Conservation (phyloP, 2,797 vertebrate species). For the Sebastolobus altivelis region DNA sequence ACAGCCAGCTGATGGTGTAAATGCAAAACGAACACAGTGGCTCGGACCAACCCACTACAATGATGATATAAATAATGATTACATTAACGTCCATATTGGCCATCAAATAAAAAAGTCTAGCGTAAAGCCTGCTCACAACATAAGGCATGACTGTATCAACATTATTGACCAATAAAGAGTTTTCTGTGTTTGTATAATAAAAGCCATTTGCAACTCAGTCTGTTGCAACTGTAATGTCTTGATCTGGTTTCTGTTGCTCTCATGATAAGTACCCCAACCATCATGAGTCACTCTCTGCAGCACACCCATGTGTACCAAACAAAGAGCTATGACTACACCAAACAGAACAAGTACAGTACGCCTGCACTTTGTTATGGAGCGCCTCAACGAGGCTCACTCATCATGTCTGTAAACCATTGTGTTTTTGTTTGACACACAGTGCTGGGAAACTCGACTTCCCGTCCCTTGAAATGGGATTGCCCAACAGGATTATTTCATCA, state of each 20-base stretch:
- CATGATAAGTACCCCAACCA: conserved; percentile 37
- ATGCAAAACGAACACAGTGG: no score
- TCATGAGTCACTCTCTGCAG: conserved; percentile 52
- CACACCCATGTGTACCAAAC: conserved; percentile 46
- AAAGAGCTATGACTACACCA: conserved; percentile 45
- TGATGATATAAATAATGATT: no score
- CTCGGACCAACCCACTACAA: no score
- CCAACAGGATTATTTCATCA: conserved; percentile 75
- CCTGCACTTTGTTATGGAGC: conserved; percentile 60
- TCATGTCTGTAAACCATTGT: conserved; percentile 62
- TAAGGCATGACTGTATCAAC: neutral
- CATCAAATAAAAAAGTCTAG: neutral
- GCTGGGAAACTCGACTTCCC: conserved; percentile 75
- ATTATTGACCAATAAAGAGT: conserved; percentile 15
- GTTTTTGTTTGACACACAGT: conserved; percentile 70
- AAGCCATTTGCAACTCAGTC: conserved; percentile 15
- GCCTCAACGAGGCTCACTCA: conserved; percentile 52
- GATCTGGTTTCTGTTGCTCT: conserved; percentile 51
- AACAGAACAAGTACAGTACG: conserved; percentile 29
- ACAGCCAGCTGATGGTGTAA: no score
- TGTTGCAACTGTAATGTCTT: conserved; percentile 8
- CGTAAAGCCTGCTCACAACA: neutral
- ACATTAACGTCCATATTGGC: neutral
- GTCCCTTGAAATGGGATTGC: conserved; percentile 67
- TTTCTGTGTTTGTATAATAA: conserved; percentile 18